Evolutionary conservation across 2,797 vertebrate genomes (phyloP).

Genomic region (Anniella stebbinsi): DNA sequence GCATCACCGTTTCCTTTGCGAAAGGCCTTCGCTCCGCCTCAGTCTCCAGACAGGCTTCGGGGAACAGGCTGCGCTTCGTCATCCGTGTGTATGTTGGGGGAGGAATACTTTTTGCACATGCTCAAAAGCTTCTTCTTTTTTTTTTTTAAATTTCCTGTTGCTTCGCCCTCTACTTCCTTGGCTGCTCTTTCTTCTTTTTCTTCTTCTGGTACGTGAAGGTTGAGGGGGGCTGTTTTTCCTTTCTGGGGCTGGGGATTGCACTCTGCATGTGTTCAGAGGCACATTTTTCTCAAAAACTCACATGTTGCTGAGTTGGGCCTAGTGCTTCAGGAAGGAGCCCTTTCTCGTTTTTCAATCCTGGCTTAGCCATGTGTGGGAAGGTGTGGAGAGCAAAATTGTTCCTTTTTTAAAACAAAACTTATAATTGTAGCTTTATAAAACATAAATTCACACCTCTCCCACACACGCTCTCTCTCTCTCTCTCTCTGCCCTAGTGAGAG

Average conservation of each 20-base stretch:
- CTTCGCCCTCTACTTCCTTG: background rate
- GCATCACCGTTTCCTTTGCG: background rate
- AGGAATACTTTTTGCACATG: background rate
- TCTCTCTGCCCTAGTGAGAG: background rate
- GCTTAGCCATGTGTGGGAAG: background rate
- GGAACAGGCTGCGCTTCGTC: background rate
- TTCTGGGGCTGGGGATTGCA: no score
- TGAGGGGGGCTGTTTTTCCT: background rate
- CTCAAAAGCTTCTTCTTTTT: background rate
- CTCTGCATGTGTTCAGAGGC: constrained; percentile 2
- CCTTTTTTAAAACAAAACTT: background rate
- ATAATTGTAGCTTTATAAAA: background rate
- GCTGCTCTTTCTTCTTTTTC: background rate
- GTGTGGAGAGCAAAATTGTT: background rate
- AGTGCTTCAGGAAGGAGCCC: background rate
- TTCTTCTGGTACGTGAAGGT: background rate
- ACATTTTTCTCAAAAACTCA: no score
- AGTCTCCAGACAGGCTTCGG: background rate
- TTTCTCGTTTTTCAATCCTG: background rate
- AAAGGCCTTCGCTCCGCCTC: background rate
- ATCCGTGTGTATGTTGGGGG: background rate
- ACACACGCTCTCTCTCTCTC: background rate
- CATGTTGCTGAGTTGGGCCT: background rate
- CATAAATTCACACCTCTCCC: background rate
- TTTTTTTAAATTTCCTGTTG: no score